A percentile compares a stretch with the other conserved stretches of the same genome.
phyloP scores from a whole-genome alignment of 2,888 invertebrate genomes.

The Mimachlamys varia region DNA sequence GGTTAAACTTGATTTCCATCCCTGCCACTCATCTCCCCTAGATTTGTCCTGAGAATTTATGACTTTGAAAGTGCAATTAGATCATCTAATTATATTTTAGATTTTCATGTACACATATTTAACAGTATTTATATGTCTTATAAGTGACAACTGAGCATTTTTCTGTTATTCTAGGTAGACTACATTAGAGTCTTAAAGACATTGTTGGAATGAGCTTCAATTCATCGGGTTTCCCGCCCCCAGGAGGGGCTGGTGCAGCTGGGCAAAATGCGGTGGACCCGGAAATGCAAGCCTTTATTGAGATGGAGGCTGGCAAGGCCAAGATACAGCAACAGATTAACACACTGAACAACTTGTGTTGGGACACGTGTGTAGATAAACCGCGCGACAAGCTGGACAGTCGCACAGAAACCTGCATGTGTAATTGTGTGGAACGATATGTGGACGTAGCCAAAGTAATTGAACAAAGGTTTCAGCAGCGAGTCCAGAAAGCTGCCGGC shows the following conservation, averaged over 20 bases:
- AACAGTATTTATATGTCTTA: too few species aligned
- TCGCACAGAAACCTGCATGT: slow-evolving; percentile 93
- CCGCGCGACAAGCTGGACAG: slow-evolving; percentile 93
- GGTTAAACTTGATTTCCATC: too few species aligned
- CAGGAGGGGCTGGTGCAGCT: neutral
- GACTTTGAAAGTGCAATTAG: too few species aligned
- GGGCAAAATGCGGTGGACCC: slow-evolving; percentile 39
- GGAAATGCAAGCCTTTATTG: slow-evolving; percentile 44
- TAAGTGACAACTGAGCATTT: too few species aligned
- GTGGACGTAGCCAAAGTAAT: slow-evolving; percentile 95
- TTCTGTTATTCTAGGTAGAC: neutral
- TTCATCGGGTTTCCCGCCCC: neutral
- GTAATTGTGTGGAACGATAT: slow-evolving; percentile 96
- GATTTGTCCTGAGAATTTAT: too few species aligned
- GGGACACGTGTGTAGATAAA: slow-evolving; percentile 97
- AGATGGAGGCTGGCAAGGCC: slow-evolving; percentile 48
- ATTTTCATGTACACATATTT: too few species aligned
- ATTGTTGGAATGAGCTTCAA: neutral
- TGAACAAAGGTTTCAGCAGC: slow-evolving; percentile 89
- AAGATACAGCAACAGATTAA: slow-evolving; percentile 45
- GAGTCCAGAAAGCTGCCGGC: neutral
- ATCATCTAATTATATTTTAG: too few species aligned
- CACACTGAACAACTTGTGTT: slow-evolving; percentile 94
- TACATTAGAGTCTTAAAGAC: neutral
- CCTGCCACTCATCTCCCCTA: too few species aligned